phyloP scores from a whole-genome alignment of 2,113 vertebrate species.

The Centropus bengalensis region DNA sequence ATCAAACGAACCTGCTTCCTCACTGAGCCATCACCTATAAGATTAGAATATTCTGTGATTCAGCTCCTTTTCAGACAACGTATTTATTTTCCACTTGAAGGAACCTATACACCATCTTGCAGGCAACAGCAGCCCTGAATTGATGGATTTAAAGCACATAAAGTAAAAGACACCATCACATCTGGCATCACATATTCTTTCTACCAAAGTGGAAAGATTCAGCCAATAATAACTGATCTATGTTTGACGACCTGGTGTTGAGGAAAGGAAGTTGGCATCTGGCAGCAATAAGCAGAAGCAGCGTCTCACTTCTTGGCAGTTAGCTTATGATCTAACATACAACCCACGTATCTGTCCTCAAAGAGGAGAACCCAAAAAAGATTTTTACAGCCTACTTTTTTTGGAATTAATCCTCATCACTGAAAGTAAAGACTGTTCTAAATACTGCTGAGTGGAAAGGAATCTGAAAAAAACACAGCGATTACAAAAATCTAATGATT shows the following conservation, averaged over 20 bases:
- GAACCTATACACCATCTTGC: neutral
- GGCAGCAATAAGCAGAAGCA: neutral
- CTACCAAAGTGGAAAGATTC: neutral
- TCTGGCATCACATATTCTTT: neutral
- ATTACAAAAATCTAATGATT: neutral
- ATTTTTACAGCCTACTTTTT: neutral
- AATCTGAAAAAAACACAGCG: neutral
- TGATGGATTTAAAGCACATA: neutral
- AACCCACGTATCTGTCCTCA: neutral
- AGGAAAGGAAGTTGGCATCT: neutral
- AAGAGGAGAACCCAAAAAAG: neutral
- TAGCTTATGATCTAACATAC: neutral
- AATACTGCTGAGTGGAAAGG: neutral
- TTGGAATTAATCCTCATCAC: neutral
- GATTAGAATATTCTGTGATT: neutral
- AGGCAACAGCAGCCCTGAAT: neutral
- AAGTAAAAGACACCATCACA: neutral
- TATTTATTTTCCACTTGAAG: slow-evolving; percentile 12
- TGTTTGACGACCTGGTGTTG: neutral
- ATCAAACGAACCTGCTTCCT: neutral
- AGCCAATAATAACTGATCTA: neutral
- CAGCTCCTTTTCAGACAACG: neutral
- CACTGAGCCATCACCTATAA: neutral
- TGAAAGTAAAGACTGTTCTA: neutral
- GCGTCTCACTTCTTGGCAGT: neutral